Evolutionary conservation across 1,140 invertebrate species (phyloP).

Genomic region (Lamellibrachia luymesi): DNA sequence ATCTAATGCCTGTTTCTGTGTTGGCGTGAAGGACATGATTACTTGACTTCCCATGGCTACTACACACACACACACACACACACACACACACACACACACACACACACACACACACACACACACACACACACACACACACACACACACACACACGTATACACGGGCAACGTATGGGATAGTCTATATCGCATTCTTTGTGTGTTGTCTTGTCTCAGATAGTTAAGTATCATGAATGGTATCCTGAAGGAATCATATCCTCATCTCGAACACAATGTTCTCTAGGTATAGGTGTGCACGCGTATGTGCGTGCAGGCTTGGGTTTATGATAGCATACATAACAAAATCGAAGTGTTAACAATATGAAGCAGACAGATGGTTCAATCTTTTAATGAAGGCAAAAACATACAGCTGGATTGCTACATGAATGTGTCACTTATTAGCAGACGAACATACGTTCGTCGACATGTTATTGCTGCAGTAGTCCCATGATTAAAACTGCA

Average conservation of each 20-base stretch:
- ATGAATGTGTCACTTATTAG: not conserved
- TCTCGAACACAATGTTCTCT: not conserved
- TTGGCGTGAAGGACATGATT: too few species aligned
- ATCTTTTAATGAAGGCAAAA: not conserved
- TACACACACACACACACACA: too few species aligned
- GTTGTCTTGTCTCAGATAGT: not conserved
- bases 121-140: too few species aligned
- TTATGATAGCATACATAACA: not conserved
- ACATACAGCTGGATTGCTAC: too few species aligned
- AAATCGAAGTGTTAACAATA: not conserved
- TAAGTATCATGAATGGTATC: not conserved
- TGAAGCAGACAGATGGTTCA: not conserved
- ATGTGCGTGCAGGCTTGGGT: not conserved
- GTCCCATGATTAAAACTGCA: not conserved
- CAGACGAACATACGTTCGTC: not conserved
- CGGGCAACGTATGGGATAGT: too few species aligned
- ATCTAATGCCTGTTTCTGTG: too few species aligned
- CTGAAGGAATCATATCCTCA: not conserved
- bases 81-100: too few species aligned
- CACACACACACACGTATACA: too few species aligned
- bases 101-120: too few species aligned
- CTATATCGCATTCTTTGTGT: not conserved
- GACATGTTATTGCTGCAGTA: not conserved
- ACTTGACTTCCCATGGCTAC: too few species aligned
- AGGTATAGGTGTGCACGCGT: not conserved